Conservation (phyloP, 2,888 invertebrate genomes). For the Drosophila hamatofila region DNA sequence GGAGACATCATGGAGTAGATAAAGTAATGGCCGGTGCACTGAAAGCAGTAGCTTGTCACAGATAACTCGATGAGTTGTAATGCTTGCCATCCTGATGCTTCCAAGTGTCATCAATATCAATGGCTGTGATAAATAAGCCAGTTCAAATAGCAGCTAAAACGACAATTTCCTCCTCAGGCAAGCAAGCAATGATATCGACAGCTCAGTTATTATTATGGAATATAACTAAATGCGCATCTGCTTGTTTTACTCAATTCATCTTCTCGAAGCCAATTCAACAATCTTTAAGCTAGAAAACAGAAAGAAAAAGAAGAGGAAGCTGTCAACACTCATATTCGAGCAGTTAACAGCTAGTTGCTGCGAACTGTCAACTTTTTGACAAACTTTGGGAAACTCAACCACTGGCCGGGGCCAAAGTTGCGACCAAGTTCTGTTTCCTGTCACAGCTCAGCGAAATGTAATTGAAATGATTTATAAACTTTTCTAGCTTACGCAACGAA, state of each 20-base stretch:
- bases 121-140: constrained; percentile 17
- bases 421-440: constrained; percentile 63
- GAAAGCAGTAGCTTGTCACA: constrained; percentile 39
- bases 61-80: constrained; percentile 65
- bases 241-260: background rate
- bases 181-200: constrained; percentile 37
- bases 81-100: constrained; percentile 33
- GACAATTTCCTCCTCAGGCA: constrained; percentile 5
- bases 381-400: constrained; percentile 52
- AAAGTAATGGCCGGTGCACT: constrained; percentile 70
- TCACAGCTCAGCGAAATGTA: constrained; percentile 75
- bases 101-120: constrained; percentile 54
- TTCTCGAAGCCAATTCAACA: constrained; percentile 17
- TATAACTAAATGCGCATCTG: constrained; percentile 7
- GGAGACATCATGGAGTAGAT: constrained; percentile 68
- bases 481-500: constrained; percentile 58
- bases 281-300: constrained; percentile 35
- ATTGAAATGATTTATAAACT: constrained; percentile 78
- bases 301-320: constrained; percentile 9
- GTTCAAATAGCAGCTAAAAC: constrained; percentile 29
- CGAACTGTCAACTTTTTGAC: constrained; percentile 37
- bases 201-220: constrained; percentile 7
- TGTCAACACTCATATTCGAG: constrained; percentile 50
- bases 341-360: constrained; percentile 43
- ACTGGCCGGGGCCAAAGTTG: constrained; percentile 42